Conservation (phyloP, 1,140 invertebrate species). For the Papilio helenus region DNA sequence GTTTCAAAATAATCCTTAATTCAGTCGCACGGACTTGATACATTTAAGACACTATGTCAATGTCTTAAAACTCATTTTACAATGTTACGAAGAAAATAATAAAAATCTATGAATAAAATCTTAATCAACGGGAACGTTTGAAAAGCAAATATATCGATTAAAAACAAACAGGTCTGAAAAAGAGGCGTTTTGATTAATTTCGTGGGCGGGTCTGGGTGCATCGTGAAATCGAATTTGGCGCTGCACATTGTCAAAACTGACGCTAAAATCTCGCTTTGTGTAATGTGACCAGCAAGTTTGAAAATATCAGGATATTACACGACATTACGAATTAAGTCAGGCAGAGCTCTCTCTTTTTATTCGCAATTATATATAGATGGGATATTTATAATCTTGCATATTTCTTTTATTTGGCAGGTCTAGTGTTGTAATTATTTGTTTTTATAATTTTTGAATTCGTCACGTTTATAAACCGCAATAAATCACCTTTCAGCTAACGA, state of each 20-base stretch:
- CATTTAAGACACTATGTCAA: background rate
- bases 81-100: slow-evolving; percentile 47
- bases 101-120: slow-evolving; percentile 77
- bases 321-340: too few species aligned
- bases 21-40: background rate
- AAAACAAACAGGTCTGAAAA: slow-evolving; percentile 77
- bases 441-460: too few species aligned
- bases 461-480: too few species aligned
- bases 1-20: slow-evolving; percentile 23
- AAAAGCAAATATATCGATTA: slow-evolving; percentile 67
- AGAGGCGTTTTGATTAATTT: slow-evolving; percentile 77
- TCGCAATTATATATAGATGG: too few species aligned
- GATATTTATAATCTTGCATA: too few species aligned
- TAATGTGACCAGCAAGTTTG: slow-evolving; percentile 51
- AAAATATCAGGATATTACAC: background rate
- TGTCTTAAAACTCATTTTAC: slow-evolving; percentile 2
- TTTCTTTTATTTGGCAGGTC: too few species aligned
- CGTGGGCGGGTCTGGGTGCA: slow-evolving; percentile 55
- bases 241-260: slow-evolving; percentile 69
- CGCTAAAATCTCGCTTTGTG: slow-evolving; percentile 51
- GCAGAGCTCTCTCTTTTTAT: too few species aligned
- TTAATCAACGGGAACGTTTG: slow-evolving; percentile 73
- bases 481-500: slow-evolving; percentile 30
- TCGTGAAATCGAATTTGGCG: slow-evolving; percentile 65
- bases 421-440: too few species aligned